These are phyloP conservation scores for Cantharis flavilabris DNA, from an alignment of 2,888 invertebrate genomes.

Conservation along the genomic window DNA sequence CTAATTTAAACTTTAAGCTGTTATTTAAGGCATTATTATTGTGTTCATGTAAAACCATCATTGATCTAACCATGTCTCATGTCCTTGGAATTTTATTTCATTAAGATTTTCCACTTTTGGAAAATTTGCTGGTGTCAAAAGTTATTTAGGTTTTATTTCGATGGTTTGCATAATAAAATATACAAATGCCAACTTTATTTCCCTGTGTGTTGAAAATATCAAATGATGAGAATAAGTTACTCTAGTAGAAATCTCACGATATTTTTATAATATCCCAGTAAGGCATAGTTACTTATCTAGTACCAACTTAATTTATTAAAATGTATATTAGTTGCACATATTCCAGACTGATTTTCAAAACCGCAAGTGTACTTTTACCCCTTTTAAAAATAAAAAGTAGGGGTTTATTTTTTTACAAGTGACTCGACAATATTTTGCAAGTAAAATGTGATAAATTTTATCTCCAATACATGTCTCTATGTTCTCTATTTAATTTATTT, in stretches of 20 bases:
- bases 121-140: background rate
- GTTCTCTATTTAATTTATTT: background rate
- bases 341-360: conserved; percentile 17
- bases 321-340: background rate
- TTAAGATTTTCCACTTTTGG: background rate
- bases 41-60: background rate
- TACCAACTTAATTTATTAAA: background rate
- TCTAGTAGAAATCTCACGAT: background rate
- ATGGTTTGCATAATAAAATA: background rate
- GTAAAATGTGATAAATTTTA: conserved; percentile 16
- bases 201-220: background rate
- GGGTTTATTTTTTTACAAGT: background rate
- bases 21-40: background rate
- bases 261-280: background rate
- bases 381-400: conserved; percentile 10
- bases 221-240: background rate
- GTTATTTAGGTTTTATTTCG: background rate
- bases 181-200: background rate
- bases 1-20: conserved; percentile 3
- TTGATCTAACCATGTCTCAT: background rate
- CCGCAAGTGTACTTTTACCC: conserved; percentile 24
- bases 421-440: background rate
- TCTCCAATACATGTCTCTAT: background rate
- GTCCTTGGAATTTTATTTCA: background rate
- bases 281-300: background rate